These are phyloP conservation scores for Halichoeres trimaculatus DNA, from an alignment of 2,113 vertebrate species.

Conservation along the genomic window DNA sequence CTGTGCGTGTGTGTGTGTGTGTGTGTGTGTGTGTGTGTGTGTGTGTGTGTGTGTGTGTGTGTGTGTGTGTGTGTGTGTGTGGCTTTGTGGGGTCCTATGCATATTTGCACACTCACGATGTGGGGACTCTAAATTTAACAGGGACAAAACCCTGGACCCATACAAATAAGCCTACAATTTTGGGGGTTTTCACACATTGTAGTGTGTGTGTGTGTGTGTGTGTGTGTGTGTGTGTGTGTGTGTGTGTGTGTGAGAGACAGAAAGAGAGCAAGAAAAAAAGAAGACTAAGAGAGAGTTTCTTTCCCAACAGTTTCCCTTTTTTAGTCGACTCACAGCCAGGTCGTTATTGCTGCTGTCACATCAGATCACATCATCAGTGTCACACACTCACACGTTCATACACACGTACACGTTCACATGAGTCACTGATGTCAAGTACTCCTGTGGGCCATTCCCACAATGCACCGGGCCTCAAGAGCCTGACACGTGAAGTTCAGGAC, in stretches of 20 bases:
- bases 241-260: constrained; percentile 9
- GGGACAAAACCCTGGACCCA: no score
- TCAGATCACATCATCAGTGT: constrained; percentile 24
- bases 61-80: no score
- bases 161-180: no score
- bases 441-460: constrained; percentile 28
- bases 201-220: background rate
- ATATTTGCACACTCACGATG: no score
- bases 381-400: constrained; percentile 8
- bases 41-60: constrained; percentile 9
- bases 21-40: constrained; percentile 5
- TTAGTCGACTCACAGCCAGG: constrained; percentile 48
- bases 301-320: constrained; percentile 4
- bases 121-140: no score
- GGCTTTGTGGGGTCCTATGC: no score
- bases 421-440: constrained; percentile 11
- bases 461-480: constrained; percentile 12
- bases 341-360: constrained; percentile 34
- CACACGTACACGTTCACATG: background rate
- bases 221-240: constrained; percentile 13
- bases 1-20: constrained; percentile 8
- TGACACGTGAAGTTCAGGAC: constrained; percentile 6
- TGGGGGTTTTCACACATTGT: no score
- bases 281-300: no score
- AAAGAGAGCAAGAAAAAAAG: no score